These are phyloP conservation scores for Eugnorisma glareosa DNA, from an alignment of 2,888 invertebrate genomes.

Conservation along the genomic window DNA sequence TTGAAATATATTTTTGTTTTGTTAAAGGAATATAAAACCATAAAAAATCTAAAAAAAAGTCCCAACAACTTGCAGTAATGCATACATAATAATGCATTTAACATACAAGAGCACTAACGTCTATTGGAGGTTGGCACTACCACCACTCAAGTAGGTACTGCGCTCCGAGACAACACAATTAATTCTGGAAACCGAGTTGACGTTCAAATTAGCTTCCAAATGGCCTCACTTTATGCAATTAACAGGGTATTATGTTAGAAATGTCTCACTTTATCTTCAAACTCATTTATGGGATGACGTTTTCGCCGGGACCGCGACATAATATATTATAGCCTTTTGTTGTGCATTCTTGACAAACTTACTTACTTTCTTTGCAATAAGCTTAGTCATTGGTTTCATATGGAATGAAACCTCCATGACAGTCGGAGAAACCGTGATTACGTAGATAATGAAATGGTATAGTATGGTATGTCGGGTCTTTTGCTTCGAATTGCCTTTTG, in stretches of 20 bases:
- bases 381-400: neutral
- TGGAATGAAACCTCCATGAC: neutral
- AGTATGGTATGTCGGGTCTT: neutral
- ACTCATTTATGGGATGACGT: slow-evolving; percentile 39
- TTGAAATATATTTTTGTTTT: neutral
- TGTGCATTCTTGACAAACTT: neutral
- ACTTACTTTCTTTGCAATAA: neutral
- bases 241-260: slow-evolving; percentile 62
- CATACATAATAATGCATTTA: neutral
- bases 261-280: slow-evolving; percentile 54
- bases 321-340: slow-evolving; percentile 12
- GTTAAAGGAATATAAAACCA: neutral
- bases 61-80: neutral
- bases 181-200: slow-evolving; percentile 67
- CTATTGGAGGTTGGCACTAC: slow-evolving; percentile 30
- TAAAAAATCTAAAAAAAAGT: neutral
- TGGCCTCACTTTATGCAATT: slow-evolving; percentile 67
- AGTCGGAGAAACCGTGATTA: neutral
- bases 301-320: neutral
- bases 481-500: neutral
- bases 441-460: neutral
- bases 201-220: slow-evolving; percentile 70
- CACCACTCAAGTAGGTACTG: slow-evolving; percentile 32
- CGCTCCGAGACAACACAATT: slow-evolving; percentile 59
- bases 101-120: slow-evolving; percentile 9